Evolutionary conservation across 64 coral and sea anemone species (phyloP).

Genomic region (Stylophora pistillata): DNA sequence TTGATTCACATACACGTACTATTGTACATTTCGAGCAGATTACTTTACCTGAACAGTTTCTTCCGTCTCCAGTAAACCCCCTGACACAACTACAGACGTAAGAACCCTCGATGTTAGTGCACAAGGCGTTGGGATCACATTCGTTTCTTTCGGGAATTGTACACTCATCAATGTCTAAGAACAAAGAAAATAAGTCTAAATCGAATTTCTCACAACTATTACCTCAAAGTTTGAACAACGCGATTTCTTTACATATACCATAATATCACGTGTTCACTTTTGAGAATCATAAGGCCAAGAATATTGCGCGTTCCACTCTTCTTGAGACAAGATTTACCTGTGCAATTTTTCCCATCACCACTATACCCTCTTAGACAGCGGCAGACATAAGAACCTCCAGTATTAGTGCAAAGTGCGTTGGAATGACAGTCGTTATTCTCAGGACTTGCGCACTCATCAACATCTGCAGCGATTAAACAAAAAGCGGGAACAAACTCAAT

Average conservation of each 20-base stretch:
- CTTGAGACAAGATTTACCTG: not conserved
- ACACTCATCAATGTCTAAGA: slow-evolving; percentile 42
- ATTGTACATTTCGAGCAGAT: not conserved
- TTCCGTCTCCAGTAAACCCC: slow-evolving; percentile 28
- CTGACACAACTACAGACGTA: not conserved
- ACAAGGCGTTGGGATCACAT: slow-evolving; percentile 39
- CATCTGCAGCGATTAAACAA: not conserved
- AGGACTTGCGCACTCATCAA: slow-evolving; percentile 9
- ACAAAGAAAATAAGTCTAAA: no score
- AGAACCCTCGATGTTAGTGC: slow-evolving; percentile 37
- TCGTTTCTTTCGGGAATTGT: not conserved
- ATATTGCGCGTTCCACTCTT: no score
- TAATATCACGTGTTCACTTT: no score
- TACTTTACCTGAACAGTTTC: slow-evolving; percentile 34
- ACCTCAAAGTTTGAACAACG: no score
- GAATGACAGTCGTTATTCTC: not conserved
- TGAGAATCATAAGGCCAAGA: no score
- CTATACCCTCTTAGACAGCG: slow-evolving; percentile 46
- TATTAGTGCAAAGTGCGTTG: slow-evolving; percentile 51
- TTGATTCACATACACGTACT: slow-evolving; percentile 24
- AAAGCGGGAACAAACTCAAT: not conserved
- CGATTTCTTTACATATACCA: no score
- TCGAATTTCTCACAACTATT: no score
- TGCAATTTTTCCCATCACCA: slow-evolving; percentile 62
- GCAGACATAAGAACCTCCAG: not conserved